Conservation (phyloP, 2,888 invertebrate species). For the Spilarctia lutea region DNA sequence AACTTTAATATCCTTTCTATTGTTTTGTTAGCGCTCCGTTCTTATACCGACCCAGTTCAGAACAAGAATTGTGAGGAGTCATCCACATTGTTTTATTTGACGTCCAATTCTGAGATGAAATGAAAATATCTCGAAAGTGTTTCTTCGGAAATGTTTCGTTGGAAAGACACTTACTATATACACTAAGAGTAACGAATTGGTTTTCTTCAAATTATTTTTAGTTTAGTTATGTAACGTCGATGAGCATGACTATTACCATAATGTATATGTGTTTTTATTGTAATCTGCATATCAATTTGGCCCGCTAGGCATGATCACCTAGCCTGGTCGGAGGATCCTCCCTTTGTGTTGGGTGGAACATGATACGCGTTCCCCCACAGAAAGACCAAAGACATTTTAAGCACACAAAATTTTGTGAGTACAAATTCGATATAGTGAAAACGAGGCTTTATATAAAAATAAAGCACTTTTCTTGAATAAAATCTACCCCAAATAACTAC, state of each 20-base stretch:
- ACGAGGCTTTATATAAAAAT: neutral
- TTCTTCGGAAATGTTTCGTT: conserved; percentile 3
- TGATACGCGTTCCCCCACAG: too few relatives aligned
- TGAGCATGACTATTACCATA: neutral
- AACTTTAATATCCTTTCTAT: conserved; percentile 37
- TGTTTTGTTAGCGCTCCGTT: conserved; percentile 28
- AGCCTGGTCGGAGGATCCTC: too few relatives aligned
- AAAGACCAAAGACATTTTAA: too few relatives aligned
- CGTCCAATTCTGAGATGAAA: conserved; percentile 9
- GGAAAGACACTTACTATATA: neutral
- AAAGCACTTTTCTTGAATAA: neutral
- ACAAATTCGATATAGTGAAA: neutral
- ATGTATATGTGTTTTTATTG: too few relatives aligned
- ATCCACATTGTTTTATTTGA: conserved; percentile 28
- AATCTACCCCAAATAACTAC: neutral
- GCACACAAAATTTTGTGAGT: neutral
- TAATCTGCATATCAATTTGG: too few relatives aligned
- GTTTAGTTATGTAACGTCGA: neutral
- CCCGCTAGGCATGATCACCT: too few relatives aligned
- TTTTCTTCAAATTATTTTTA: neutral
- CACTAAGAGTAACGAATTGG: neutral
- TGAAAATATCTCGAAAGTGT: conserved; percentile 15
- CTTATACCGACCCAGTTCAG: conserved; percentile 31
- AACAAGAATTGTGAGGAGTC: conserved; percentile 31
- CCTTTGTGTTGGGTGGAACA: too few relatives aligned